Evolutionary conservation across 2,797 vertebrate genomes (phyloP), one percentile per base, ranked within the genome.

Genomic region (Coccyzus lansbergi): DNA sequence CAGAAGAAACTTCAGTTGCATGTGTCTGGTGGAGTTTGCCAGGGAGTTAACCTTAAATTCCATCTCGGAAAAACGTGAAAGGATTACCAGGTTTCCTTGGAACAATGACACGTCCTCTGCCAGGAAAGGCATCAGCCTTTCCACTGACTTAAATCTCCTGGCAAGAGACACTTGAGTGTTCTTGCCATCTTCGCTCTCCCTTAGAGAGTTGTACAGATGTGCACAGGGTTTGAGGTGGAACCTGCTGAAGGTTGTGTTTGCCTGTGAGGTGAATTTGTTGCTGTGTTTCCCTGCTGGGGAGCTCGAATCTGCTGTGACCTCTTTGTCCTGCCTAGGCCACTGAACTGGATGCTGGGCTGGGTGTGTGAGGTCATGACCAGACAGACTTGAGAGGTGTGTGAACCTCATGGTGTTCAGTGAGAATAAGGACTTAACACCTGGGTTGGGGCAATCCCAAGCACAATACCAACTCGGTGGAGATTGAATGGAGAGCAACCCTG

Each of bases 121-220:
- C 94, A 94, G 89, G 83, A 85, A 89, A 51, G 93, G 72, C 69
- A 81, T 91, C 92, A 93, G 25, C 74, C 53, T 94, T 96, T 95
- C 92, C 94, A 80, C 40, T 89, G 78, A 19, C 53, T 74, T 36
- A 3, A 55, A 86, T 7, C 84, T 55, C 36, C 63, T 93, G 91
- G 82, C 40, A 4, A 3, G 52, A 59, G 68, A 7, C 26, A 6
- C 36, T 25, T 15, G 46, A 12, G 76, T 6, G 0, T 62, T 75
- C 49, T 33, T 76, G 56, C 55, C 49, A 6, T 38, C 59, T 34
- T 69, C 15, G 15, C 29, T 8, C 56, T 83, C 60, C 49, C 49
- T 3, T 10, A n/a, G 46, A n/a, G 46, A 2, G 44, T 28, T 19
- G 69, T 62, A 0, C 46, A 68, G 79, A 7, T 38, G 62, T 5